Evolutionary conservation across 1,140 invertebrate species (phyloP), one percentile per base, ranked within the genome.

Genomic region (Temnothorax nylanderi): DNA sequence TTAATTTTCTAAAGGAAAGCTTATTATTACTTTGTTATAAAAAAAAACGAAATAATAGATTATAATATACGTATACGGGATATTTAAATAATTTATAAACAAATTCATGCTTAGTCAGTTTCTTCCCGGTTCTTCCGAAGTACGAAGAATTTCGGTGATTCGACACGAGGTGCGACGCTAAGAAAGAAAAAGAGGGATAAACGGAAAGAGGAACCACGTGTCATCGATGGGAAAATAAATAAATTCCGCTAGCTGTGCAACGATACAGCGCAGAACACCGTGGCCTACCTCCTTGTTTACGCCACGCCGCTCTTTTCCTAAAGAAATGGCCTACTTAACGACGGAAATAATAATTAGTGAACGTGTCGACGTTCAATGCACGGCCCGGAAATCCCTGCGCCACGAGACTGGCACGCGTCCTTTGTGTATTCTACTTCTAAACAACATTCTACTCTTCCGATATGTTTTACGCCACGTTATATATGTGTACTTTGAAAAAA

Each of bases 301-400:
- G 76, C 78, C 82, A 90, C n/a, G 88, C 74, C 76, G 67, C 44
- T 54, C 51, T 18, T 91, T 89, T 90, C 77, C 32, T 76, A 91
- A 92, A 92, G 84, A 90, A 88, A 89, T 89, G 91, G 84, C 90
- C 87, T 91, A 90, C 88, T 93, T 93, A 91, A 87, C 54, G 75
- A 76, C 87, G 90, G 90, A 90, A 93, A 93, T 91, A 91, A 92
- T 91, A 92, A 93, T 93, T 92, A 87, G 67, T 82, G 65, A 84
- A 87, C 11, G 77, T 49, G 89, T 54, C 44, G 85, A 89, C 56
- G 34, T 51, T 65, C 13, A 21, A 72, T 67, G 21, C 49, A 47
- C 32, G 84, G n/a, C 18, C 51, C 78, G 76, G 67, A 86, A 82
- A 82, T 85, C 32, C 8, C 54, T 26, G 54, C 44, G 77, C 47